phyloP scores from a whole-genome alignment of 2,797 vertebrate genomes.

The Sebastes miniatus region DNA sequence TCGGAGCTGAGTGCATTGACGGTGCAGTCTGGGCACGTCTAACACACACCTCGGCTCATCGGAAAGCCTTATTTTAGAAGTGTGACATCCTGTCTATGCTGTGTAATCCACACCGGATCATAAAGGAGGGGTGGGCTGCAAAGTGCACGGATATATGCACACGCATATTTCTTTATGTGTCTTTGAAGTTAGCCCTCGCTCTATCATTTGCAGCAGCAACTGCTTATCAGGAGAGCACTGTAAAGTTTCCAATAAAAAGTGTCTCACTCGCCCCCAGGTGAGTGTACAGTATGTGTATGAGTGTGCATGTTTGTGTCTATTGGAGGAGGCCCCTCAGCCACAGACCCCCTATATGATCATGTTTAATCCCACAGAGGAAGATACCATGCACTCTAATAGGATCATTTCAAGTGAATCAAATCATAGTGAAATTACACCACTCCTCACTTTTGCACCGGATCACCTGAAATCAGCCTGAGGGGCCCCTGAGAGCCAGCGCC shows the following conservation, averaged over 20 bases:
- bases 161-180: not conserved
- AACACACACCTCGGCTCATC: slow-evolving; percentile 55
- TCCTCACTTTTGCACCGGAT: not conserved
- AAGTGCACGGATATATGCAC: not conserved
- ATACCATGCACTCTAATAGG: not conserved
- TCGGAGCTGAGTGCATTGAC: slow-evolving; percentile 6
- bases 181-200: slow-evolving; percentile 23
- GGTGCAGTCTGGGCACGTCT: slow-evolving; percentile 45
- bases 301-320: not conserved
- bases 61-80: slow-evolving; percentile 67
- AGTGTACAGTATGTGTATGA: not conserved
- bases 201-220: slow-evolving; percentile 5
- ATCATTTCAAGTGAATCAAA: slow-evolving; percentile 3
- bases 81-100: slow-evolving; percentile 75
- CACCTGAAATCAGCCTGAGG: not conserved
- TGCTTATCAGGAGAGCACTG: slow-evolving; percentile 25
- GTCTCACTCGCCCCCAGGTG: not conserved
- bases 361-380: not conserved
- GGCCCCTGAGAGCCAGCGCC: not conserved
- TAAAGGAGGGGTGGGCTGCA: slow-evolving; percentile 21
- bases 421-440: not conserved
- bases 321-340: not conserved
- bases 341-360: not conserved
- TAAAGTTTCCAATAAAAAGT: slow-evolving; percentile 31
- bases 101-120: slow-evolving; percentile 50